Base-by-base conservation (phyloP, 1,140 invertebrate genomes). In the Drosophila rhopaloa region DNA sequence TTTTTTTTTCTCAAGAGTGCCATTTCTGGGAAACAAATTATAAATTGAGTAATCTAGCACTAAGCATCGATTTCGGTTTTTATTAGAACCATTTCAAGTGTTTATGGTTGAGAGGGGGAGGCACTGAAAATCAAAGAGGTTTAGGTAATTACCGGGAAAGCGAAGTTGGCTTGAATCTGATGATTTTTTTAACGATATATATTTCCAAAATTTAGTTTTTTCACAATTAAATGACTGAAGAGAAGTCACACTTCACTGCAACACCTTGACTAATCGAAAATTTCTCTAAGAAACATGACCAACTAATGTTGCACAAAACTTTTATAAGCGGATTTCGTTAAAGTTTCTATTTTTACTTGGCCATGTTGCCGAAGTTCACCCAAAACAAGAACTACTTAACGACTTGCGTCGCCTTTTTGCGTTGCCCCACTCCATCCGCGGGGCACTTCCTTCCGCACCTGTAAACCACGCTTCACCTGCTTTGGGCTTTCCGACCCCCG, bases 1-100 rank as follows among this genome's bases (percentile, higher is more conserved):
- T 16, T 40, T 24, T 32, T 5, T 16, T 27, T 2, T 38, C 9
- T 29, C 27, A 0, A 41, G 50, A 70, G 68, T 71, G 65, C 50
- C 46, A 78, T 70, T 85, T 85, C 78, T 61, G 40, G 44, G 81
- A 78, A 85, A 60, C 60, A 77, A 84, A 84, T 83, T 83, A 84
- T 72, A 83, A 76, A 76, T 75, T 84, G 81, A 83, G 79, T 80
- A 84, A 84, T 84, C 81, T 76, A 51, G 35, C 47, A 47, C 40
- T 76, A 65, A 68, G 55, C 57, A 77, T 60, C 37, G 59, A 51
- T 62, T 63, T 75, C 48, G 59, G 7, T 6, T 35, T 53, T 24
- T 63, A 70, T 67, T 41, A 35, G 13, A 56, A 66, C 9, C 44
- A 56, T 59, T 60, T 67, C 40, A 59, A 81, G 59, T 55, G 43